Percentiles rank a stretch among this genome's conserved stretches.
These are phyloP conservation scores for Vulpes vulpes DNA, from an alignment of 2,113 vertebrate species.

Conservation along the genomic window DNA sequence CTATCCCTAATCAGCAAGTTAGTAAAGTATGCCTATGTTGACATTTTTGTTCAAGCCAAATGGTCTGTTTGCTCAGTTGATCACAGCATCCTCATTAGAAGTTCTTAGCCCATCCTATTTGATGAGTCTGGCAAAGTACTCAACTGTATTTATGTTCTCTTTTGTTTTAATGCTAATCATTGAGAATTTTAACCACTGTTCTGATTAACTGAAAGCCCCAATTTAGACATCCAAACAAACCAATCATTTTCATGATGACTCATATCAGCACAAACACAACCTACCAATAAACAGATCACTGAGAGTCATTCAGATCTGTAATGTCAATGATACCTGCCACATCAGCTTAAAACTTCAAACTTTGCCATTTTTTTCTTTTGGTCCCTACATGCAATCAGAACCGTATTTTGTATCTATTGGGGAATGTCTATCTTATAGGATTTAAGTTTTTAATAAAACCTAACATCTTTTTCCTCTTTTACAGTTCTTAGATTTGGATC, in stretches of 20 bases:
- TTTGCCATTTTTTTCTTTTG: background rate
- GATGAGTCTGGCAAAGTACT: constrained; percentile 41
- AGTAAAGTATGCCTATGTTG: constrained; percentile 49
- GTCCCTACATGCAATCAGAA: background rate
- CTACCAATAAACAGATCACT: background rate
- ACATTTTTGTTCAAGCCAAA: constrained; percentile 52
- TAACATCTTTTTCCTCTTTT: background rate
- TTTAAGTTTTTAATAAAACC: background rate
- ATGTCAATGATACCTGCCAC: background rate
- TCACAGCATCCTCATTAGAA: constrained; percentile 23
- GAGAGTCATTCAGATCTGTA: background rate
- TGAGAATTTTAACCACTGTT: background rate
- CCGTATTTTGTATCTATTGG: background rate
- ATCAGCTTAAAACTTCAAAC: background rate
- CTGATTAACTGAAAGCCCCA: background rate
- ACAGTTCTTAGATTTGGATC: background rate
- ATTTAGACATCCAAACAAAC: background rate
- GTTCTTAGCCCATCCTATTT: constrained; percentile 17
- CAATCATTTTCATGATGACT: background rate
- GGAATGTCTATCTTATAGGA: background rate
- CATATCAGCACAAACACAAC: background rate
- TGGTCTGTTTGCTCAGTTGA: constrained; percentile 49
- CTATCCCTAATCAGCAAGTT: constrained; percentile 15
- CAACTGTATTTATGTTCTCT: constrained; percentile 27
- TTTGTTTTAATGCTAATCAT: constrained; percentile 21